These are phyloP conservation scores for Amphibalanus amphitrite DNA, from an alignment of 1,140 invertebrate species.

Conservation along the genomic window DNA sequence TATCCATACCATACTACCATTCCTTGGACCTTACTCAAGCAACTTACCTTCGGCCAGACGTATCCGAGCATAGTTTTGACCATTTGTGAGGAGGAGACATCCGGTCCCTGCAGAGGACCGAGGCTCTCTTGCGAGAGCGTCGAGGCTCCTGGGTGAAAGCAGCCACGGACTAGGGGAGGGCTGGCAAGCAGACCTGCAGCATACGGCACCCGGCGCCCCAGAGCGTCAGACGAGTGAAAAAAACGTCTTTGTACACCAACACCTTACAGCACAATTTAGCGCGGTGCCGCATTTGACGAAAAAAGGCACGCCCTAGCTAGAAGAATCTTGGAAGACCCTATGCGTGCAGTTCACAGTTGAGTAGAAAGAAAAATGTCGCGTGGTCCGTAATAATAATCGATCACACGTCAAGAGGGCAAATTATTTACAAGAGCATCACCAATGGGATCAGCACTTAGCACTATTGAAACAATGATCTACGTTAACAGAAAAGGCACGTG, in stretches of 20 bases:
- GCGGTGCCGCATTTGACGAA: slow-evolving; percentile 7
- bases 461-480: too few relatives aligned
- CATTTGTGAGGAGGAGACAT: slow-evolving; percentile 59
- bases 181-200: slow-evolving; percentile 6
- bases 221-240: slow-evolving; percentile 7
- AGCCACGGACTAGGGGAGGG: slow-evolving; percentile 24
- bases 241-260: neutral
- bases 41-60: slow-evolving; percentile 91
- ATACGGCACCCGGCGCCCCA: slow-evolving; percentile 7
- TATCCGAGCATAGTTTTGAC: slow-evolving; percentile 70
- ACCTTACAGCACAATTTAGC: too few relatives aligned
- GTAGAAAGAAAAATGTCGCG: slow-evolving; percentile 3
- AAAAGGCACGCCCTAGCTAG: too few relatives aligned
- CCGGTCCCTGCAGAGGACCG: slow-evolving; percentile 25
- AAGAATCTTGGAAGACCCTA: neutral
- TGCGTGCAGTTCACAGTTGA: neutral
- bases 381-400: too few relatives aligned
- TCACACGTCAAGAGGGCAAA: too few relatives aligned
- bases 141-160: slow-evolving; percentile 75
- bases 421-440: too few relatives aligned
- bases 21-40: too few relatives aligned
- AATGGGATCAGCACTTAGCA: too few relatives aligned
- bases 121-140: slow-evolving; percentile 44
- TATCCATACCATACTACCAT: too few relatives aligned
- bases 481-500: too few relatives aligned